These are phyloP conservation scores for Amphipoea oculea DNA, from an alignment of 2,888 invertebrate genomes.

Conservation along the genomic window DNA sequence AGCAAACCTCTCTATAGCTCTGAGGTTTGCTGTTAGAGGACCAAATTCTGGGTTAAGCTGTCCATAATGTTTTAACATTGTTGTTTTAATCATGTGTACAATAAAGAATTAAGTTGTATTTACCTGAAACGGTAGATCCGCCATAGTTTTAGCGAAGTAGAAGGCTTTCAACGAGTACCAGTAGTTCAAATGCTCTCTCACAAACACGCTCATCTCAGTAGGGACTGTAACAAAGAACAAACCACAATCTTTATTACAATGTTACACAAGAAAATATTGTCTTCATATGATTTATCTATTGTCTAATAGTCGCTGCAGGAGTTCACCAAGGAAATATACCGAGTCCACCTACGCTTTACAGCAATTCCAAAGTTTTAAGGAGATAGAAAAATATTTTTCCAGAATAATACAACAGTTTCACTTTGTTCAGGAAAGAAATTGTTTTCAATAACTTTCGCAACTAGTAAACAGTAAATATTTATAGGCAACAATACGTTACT, in stretches of 20 bases:
- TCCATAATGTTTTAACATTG: not conserved
- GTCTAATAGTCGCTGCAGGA: not conserved
- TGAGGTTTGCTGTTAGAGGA: not conserved
- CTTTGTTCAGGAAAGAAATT: not conserved
- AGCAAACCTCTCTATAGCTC: not conserved
- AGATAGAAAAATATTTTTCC: not conserved
- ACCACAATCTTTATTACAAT: conserved; percentile 9
- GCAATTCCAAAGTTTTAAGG: not conserved
- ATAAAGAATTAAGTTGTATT: conserved; percentile 50
- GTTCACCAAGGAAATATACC: not conserved
- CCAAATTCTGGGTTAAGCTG: not conserved
- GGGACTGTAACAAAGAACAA: conserved; percentile 94
- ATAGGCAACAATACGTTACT: not conserved
- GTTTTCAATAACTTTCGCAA: not conserved
- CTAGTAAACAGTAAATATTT: conserved; percentile 1
- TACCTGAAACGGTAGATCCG: conserved; percentile 99
- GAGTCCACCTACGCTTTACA: not conserved
- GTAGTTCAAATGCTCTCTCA: conserved; percentile 98
- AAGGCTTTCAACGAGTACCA: conserved; percentile 99
- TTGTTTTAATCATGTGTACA: not conserved
- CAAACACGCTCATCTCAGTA: conserved; percentile 98
- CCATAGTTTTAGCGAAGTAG: conserved; percentile 98
- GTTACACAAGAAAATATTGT: too few relatives aligned
- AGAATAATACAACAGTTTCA: not conserved
- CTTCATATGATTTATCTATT: not conserved